Percentiles rank a stretch among this genome's conserved stretches.
Evolutionary conservation across 23 tunicate genomes (phyloP).

Genomic region (Clavelina lepadiformis): DNA sequence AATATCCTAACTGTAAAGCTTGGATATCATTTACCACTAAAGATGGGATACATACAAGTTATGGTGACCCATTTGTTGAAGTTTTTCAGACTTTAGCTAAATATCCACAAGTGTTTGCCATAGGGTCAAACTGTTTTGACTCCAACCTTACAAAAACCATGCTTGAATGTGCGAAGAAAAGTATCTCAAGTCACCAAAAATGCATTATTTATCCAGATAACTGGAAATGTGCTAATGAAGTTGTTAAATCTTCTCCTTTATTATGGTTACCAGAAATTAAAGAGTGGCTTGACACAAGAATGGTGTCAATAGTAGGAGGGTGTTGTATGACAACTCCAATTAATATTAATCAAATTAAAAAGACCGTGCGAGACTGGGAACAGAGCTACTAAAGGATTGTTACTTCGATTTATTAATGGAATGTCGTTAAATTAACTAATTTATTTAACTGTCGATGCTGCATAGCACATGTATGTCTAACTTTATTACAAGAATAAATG

Average conservation of each 20-base stretch:
- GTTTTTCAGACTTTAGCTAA: conserved; percentile 27
- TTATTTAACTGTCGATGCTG: too few species aligned
- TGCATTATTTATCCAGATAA: conserved; percentile 71
- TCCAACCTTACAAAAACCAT: conserved; percentile 10
- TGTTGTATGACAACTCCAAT: conserved; percentile 58
- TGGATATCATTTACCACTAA: conserved; percentile 84
- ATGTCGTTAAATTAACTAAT: too few species aligned
- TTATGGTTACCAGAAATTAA: conserved; percentile 9
- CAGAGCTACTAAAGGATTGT: background rate
- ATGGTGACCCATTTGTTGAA: conserved; percentile 54
- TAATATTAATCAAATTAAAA: conserved; percentile 33
- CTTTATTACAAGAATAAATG: too few species aligned
- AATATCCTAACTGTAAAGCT: conserved; percentile 77
- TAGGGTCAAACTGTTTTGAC: conserved; percentile 76
- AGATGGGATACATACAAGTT: conserved; percentile 54
- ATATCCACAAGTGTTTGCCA: conserved; percentile 57
- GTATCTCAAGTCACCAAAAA: conserved; percentile 34
- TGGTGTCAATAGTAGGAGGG: conserved; percentile 68
- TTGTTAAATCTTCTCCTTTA: background rate
- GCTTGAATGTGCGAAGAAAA: conserved; percentile 17
- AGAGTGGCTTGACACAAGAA: conserved; percentile 23
- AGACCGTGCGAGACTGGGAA: conserved; percentile 21
- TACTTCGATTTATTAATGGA: background rate
- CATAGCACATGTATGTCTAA: too few species aligned
- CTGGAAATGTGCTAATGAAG: background rate